Evolutionary conservation across 2,888 invertebrate species (phyloP).

Genomic region (Scaptomyza reducta): DNA sequence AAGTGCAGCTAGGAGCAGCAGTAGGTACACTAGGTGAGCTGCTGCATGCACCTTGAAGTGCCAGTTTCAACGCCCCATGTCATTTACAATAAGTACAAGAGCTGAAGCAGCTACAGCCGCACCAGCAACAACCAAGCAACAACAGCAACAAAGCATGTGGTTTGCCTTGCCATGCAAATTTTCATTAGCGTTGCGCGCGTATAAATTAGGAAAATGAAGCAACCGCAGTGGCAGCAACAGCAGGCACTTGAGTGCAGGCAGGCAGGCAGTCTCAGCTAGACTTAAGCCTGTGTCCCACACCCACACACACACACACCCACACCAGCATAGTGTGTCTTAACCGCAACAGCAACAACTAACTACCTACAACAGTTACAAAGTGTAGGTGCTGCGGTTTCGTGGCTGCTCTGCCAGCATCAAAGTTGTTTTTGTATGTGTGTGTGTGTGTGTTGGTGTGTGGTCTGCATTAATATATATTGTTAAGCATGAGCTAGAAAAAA

Average conservation of each 20-base stretch:
- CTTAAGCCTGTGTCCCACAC: constrained; percentile 11
- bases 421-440: constrained; percentile 33
- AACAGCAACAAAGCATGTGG: constrained; percentile 58
- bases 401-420: constrained; percentile 50
- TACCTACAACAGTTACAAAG: constrained; percentile 27
- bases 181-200: constrained; percentile 77
- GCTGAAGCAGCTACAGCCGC: constrained; percentile 11
- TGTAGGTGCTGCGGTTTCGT: constrained; percentile 63
- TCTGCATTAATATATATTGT: constrained; percentile 75
- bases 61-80: constrained; percentile 37
- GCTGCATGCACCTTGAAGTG: constrained; percentile 56
- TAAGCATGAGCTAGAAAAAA: constrained; percentile 73
- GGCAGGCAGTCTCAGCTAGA: constrained; percentile 26
- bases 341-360: constrained; percentile 53
- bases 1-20: constrained; percentile 4
- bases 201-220: constrained; percentile 79
- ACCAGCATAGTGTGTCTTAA: constrained; percentile 30
- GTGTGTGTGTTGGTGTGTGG: constrained; percentile 25
- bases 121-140: constrained; percentile 8
- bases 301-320: not conserved
- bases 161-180: constrained; percentile 73
- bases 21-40: constrained; percentile 20
- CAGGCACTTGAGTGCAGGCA: constrained; percentile 70
- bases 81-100: constrained; percentile 54
- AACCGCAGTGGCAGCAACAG: constrained; percentile 50